Evolutionary conservation across 2,797 vertebrate genomes (phyloP).

Genomic region (Anabas testudineus): DNA sequence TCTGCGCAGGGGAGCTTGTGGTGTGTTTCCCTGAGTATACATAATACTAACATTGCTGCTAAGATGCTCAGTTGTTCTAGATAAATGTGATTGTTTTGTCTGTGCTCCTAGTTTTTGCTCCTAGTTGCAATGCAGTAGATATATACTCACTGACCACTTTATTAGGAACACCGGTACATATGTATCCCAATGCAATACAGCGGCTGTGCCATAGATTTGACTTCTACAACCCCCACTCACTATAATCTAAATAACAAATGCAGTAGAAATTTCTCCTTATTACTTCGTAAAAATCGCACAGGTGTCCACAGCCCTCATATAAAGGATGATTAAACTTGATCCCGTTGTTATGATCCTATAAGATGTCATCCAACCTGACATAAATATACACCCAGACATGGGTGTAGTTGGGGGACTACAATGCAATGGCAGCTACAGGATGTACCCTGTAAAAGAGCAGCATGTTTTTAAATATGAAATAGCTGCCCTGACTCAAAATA

Average conservation of each 20-base stretch:
- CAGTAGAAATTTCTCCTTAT: no score
- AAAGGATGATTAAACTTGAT: slow-evolving; percentile 83
- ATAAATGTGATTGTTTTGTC: slow-evolving; percentile 55
- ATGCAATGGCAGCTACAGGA: neutral
- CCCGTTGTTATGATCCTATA: slow-evolving; percentile 83
- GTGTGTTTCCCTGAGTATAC: slow-evolving; percentile 51
- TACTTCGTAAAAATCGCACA: no score
- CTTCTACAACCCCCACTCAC: no score
- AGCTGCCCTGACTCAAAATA: slow-evolving; percentile 28
- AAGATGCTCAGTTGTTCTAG: slow-evolving; percentile 49
- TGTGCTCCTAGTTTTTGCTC: slow-evolving; percentile 40
- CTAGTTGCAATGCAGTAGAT: neutral
- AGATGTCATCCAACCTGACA: slow-evolving; percentile 65
- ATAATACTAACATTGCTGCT: slow-evolving; percentile 61
- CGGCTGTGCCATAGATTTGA: no score
- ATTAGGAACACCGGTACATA: no score
- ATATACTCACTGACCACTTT: neutral
- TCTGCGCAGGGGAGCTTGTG: slow-evolving; percentile 44
- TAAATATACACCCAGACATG: slow-evolving; percentile 58
- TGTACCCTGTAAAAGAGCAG: neutral
- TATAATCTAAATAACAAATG: no score
- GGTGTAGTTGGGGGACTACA: no score
- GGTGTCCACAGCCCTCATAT: slow-evolving; percentile 53
- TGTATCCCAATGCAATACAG: no score
- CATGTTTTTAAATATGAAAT: slow-evolving; percentile 45